phyloP scores from a whole-genome alignment of 2,797 vertebrate species.

The Discoglossus pictus region DNA sequence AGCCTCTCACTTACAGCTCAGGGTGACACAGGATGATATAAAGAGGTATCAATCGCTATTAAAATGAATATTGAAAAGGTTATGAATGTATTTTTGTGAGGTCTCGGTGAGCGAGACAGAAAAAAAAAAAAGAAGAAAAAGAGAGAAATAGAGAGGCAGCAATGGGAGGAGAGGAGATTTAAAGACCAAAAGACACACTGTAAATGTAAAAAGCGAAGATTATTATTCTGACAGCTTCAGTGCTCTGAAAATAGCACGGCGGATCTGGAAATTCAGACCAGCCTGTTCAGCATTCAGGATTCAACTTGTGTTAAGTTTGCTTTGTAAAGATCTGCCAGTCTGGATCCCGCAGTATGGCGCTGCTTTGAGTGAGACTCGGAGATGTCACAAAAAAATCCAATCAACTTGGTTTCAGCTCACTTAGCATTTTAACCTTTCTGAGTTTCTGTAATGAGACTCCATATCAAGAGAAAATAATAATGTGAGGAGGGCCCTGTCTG shows the following conservation, averaged over 20 bases:
- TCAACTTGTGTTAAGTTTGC: background rate
- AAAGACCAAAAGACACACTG: too few species aligned
- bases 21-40: background rate
- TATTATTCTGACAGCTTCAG: slow-evolving; percentile 41
- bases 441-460: slow-evolving; percentile 54
- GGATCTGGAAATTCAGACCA: background rate
- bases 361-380: slow-evolving; percentile 36
- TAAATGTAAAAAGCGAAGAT: slow-evolving; percentile 31
- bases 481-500: slow-evolving; percentile 59
- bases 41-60: slow-evolving; percentile 12
- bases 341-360: background rate
- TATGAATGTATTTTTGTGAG: slow-evolving; percentile 22
- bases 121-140: background rate
- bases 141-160: background rate
- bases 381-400: slow-evolving; percentile 58
- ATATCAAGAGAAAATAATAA: slow-evolving; percentile 59
- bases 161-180: too few species aligned
- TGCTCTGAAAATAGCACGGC: slow-evolving; percentile 16
- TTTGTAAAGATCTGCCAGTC: slow-evolving; percentile 41
- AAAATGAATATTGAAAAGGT: slow-evolving; percentile 32
- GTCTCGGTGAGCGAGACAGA: background rate
- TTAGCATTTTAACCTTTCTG: slow-evolving; percentile 64
- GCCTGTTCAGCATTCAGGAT: background rate
- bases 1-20: background rate
- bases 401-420: slow-evolving; percentile 56